Conservation (phyloP, 2,888 invertebrate genomes). For the Nemotelus nigrinus region DNA sequence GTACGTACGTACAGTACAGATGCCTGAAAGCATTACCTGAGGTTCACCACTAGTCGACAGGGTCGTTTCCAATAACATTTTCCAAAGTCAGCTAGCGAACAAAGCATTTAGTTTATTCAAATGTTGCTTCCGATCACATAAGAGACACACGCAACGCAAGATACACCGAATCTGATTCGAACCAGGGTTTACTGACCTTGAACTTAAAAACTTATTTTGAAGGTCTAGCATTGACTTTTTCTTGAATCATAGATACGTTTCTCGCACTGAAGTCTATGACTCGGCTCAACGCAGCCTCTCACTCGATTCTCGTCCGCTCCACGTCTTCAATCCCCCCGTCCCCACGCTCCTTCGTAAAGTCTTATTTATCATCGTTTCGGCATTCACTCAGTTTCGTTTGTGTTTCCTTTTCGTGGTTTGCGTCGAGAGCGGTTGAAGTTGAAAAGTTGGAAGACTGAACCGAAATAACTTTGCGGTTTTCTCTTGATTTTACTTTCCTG, state of each 20-base stretch:
- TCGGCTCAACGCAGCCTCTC: not conserved
- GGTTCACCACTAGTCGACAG: no score
- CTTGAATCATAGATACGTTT: conserved; percentile 11
- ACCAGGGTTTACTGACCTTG: conserved; percentile 63
- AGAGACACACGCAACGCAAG: conserved; percentile 25
- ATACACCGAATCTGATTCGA: conserved; percentile 61
- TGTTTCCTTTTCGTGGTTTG: not conserved
- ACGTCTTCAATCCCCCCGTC: not conserved
- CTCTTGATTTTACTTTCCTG: conserved; percentile 32
- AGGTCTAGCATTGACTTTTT: conserved; percentile 37
- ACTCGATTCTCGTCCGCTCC: not conserved
- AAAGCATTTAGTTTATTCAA: no score
- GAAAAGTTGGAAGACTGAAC: conserved; percentile 13
- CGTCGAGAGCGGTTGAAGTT: not conserved
- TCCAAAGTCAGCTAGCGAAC: no score
- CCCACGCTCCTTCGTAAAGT: not conserved
- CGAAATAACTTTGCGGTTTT: conserved; percentile 35
- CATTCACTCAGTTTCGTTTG: not conserved
- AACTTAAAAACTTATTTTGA: conserved; percentile 56
- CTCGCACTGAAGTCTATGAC: no score
- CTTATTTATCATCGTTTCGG: conserved; percentile 16
- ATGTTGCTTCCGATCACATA: no score
- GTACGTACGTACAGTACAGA: no score
- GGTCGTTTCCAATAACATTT: no score
- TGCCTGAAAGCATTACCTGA: no score